Evolutionary conservation across 1,140 invertebrate genomes (phyloP), one percentile per base, ranked within the genome.

Genomic region (Grapholita molesta): DNA sequence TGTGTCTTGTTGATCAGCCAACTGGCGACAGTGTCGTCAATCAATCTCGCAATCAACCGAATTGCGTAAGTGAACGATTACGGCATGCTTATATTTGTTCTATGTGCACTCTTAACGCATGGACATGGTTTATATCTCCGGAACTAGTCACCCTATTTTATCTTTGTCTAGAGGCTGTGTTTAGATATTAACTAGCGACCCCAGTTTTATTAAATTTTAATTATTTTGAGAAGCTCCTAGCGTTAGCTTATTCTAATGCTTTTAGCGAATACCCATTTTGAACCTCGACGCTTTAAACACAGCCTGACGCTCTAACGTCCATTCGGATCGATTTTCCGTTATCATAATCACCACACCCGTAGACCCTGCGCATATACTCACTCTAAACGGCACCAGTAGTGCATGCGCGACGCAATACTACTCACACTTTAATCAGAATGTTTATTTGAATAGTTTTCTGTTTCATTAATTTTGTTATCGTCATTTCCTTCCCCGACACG

Each of bases 1-100:
- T 88, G 74, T 82, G 80, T 90, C 86, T 90, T 87, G 80, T 85
- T 89, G 84, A 94, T 88, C 95, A 97, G 96, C 95, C 96, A 96
- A 95, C 95, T 97, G 94, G 95, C 96, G 94, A 96, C 96, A 93
- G 95, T 97, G 93, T 96, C 96, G 86, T 95, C 96, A 92, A 96
- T 97, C 93, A 97, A 96, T 94, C 95, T 96, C 92, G 95, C 95
- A 93, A 94, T 97, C 93, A 96, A 96, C 94, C 93, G 96, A 94
- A 97, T 97, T 93, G 95, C 95, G 96, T 97, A 97, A 96, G 96
- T 97, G 91, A 92, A 83, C 80, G 70, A 70, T 72, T 83, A 82
- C 76, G 80, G 86, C 86, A 88, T 87, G 86, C 84, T 89, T 87
- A 61, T 61, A 61, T 78, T 74, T 77, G 74, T 82, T 85, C 67